Conservation (phyloP, 2,888 invertebrate species). For the Gastrophysa polygoni region DNA sequence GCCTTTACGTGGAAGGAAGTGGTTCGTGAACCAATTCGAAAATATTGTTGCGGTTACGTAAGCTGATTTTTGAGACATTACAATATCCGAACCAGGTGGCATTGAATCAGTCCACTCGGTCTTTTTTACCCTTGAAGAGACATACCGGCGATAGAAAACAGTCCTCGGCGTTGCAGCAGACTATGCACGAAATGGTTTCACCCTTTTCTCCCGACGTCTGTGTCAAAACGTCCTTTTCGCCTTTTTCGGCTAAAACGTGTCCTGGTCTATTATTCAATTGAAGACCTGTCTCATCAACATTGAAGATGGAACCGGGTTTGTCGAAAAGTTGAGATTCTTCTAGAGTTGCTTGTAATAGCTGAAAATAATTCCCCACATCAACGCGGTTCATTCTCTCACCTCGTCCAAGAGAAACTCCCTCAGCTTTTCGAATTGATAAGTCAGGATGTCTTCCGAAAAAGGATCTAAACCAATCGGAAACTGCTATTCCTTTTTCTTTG, state of each 20-base stretch:
- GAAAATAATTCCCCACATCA: constrained; percentile 5
- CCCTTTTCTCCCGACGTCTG: constrained; percentile 30
- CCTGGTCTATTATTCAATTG: constrained; percentile 23
- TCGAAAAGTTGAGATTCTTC: constrained; percentile 4
- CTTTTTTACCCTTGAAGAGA: constrained; percentile 30
- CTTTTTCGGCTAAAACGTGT: constrained; percentile 9
- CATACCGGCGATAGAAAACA: constrained; percentile 30
- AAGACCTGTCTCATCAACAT: constrained; percentile 21
- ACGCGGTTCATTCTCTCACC: background rate
- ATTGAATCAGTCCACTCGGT: constrained; percentile 29
- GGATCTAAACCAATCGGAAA: constrained; percentile 19
- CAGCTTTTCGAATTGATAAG: constrained; percentile 22
- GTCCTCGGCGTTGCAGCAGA: constrained; percentile 30
- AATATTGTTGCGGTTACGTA: constrained; percentile 35
- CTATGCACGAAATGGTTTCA: constrained; percentile 25
- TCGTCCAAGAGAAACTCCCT: constrained; percentile 11
- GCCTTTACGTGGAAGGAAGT: constrained; percentile 45
- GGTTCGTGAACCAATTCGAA: constrained; percentile 21
- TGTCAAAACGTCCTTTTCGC: constrained; percentile 31
- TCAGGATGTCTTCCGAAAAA: constrained; percentile 21
- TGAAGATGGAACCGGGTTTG: constrained; percentile 19
- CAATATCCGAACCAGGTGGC: constrained; percentile 33
- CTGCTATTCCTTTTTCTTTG: constrained; percentile 18
- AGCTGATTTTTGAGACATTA: constrained; percentile 36
- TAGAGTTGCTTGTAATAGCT: background rate